phyloP scores from a whole-genome alignment of 2,888 invertebrate genomes.

The Acrobasis repandana region DNA sequence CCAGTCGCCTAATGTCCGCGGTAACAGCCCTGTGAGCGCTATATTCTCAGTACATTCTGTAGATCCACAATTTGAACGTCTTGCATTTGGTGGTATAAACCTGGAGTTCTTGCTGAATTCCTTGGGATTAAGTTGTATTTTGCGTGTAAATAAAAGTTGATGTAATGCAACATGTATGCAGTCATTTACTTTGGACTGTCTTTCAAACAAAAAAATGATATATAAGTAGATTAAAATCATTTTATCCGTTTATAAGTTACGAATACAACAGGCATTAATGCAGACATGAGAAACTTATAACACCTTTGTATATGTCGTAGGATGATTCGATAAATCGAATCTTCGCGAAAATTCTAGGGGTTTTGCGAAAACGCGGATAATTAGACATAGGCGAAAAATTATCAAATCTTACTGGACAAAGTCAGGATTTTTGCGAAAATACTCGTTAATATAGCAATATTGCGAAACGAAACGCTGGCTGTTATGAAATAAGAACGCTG shows the following conservation, averaged over 20 bases:
- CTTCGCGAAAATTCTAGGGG: slow-evolving; percentile 26
- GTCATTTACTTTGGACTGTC: no score
- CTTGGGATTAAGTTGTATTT: slow-evolving; percentile 11
- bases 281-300: no score
- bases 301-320: no score
- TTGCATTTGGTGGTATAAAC: slow-evolving; percentile 26
- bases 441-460: slow-evolving; percentile 25
- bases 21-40: slow-evolving; percentile 24
- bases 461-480: slow-evolving; percentile 27
- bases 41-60: slow-evolving; percentile 28
- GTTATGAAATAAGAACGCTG: slow-evolving; percentile 26
- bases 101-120: slow-evolving; percentile 16
- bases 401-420: slow-evolving; percentile 5
- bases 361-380: slow-evolving; percentile 1
- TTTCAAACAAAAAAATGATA: no score
- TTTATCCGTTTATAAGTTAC: no score
- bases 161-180: no score
- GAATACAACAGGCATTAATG: no score
- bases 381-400: no score
- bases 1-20: slow-evolving; percentile 29
- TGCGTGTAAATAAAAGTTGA: neutral
- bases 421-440: slow-evolving; percentile 26
- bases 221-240: no score
- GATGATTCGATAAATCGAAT: slow-evolving; percentile 12
- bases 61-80: slow-evolving; percentile 25